A percentile compares a stretch with the other conserved stretches of the same genome.
These are phyloP conservation scores for Pelecanoides urinatrix DNA, from an alignment of 2,113 vertebrate species.

Conservation along the genomic window DNA sequence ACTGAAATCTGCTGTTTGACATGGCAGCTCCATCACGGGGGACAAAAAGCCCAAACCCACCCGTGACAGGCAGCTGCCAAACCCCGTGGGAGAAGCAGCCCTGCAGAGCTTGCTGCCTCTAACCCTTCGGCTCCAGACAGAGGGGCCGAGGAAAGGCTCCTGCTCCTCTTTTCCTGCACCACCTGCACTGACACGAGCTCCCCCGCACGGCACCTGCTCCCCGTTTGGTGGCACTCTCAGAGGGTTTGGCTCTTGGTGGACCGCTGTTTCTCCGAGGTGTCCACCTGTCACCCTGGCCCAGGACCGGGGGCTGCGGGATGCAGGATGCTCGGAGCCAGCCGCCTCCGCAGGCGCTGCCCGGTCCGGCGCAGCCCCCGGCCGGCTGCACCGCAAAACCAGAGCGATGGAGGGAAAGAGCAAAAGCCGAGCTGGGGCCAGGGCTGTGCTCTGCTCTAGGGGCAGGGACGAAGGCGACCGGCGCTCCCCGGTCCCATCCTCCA, in stretches of 20 bases:
- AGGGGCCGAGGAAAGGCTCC: neutral
- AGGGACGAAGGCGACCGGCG: accelerated
- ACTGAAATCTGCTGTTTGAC: neutral
- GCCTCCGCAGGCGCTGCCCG: accelerated
- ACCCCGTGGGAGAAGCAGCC: neutral
- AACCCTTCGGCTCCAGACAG: neutral
- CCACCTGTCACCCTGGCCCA: too few species aligned
- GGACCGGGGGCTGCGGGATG: neutral
- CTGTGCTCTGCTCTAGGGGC: too few species aligned
- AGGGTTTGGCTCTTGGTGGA: neutral
- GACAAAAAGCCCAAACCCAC: neutral
- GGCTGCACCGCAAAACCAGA: neutral
- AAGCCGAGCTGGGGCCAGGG: too few species aligned
- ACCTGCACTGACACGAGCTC: neutral
- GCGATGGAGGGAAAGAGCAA: neutral
- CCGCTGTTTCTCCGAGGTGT: neutral
- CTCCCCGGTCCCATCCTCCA: neutral
- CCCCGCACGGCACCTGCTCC: neutral
- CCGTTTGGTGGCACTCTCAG: neutral
- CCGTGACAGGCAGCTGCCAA: neutral
- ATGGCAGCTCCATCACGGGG: neutral
- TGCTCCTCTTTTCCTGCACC: neutral
- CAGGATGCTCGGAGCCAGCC: neutral
- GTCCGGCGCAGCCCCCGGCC: too few species aligned
- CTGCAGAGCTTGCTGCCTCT: neutral